Conservation (phyloP, 1,140 invertebrate genomes). For the Phymorhynchus buccinoides region DNA sequence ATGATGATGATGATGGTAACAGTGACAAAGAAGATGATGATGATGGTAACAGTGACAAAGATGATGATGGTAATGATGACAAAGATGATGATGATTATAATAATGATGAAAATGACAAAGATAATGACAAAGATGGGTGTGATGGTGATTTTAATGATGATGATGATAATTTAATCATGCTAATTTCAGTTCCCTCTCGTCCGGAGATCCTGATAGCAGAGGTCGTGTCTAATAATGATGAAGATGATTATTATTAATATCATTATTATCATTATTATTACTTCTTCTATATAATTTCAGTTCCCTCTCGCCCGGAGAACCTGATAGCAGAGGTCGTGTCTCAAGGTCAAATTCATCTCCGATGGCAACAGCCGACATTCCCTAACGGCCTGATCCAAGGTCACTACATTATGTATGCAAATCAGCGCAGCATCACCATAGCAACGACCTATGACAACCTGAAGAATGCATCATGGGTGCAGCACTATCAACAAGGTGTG, state of each 20-base stretch:
- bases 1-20: too few relatives aligned
- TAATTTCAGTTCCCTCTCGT: conserved; percentile 46
- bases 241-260: too few relatives aligned
- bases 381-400: conserved; percentile 51
- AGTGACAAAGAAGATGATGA: too few relatives aligned
- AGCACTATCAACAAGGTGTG: conserved; percentile 38
- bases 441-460: not conserved
- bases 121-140: too few relatives aligned
- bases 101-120: too few relatives aligned
- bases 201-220: conserved; percentile 45
- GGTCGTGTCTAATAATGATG: conserved; percentile 48
- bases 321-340: conserved; percentile 44
- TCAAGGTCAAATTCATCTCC: conserved; percentile 45
- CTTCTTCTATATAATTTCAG: conserved; percentile 42
- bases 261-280: too few relatives aligned
- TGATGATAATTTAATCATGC: too few relatives aligned
- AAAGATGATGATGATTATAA: too few relatives aligned
- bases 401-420: conserved; percentile 36
- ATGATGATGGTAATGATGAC: too few relatives aligned
- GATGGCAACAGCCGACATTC: conserved; percentile 47
- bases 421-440: not conserved
- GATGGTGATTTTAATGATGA: too few relatives aligned
- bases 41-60: too few relatives aligned
- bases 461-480: conserved; percentile 6
- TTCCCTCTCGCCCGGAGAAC: conserved; percentile 49